Conservation (phyloP, 2,888 invertebrate species). For the Eustalomyia histrio region DNA sequence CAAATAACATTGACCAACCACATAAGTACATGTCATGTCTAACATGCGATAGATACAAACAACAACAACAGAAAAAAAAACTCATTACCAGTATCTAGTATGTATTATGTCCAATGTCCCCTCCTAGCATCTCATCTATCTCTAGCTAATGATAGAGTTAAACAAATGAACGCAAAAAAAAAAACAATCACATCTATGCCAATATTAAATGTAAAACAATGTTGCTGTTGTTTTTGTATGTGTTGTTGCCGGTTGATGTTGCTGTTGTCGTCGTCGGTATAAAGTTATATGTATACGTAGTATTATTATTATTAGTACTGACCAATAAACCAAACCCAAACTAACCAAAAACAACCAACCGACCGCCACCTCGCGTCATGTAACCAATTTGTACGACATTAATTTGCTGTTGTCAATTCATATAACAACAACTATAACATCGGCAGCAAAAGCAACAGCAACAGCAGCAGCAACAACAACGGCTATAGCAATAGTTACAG, state of each 20-base stretch:
- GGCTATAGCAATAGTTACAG: slow-evolving; percentile 18
- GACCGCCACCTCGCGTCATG: slow-evolving; percentile 62
- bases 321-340: slow-evolving; percentile 64
- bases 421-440: slow-evolving; percentile 50
- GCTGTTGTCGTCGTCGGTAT: background rate
- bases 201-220: slow-evolving; percentile 47
- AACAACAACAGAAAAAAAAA: slow-evolving; percentile 28
- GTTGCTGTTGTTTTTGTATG: slow-evolving; percentile 38
- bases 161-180: no score
- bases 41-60: slow-evolving; percentile 54
- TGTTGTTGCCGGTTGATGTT: slow-evolving; percentile 10
- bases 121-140: no score
- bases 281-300: background rate
- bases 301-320: slow-evolving; percentile 48
- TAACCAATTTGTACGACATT: slow-evolving; percentile 69
- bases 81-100: slow-evolving; percentile 48
- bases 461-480: slow-evolving; percentile 25
- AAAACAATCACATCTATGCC: background rate
- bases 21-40: slow-evolving; percentile 63
- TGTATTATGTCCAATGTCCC: no score
- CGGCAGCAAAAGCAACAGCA: slow-evolving; percentile 17
- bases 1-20: slow-evolving; percentile 61
- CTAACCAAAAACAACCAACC: slow-evolving; percentile 59
- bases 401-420: slow-evolving; percentile 67
- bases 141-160: no score